A percentile compares a stretch with the other conserved stretches of the same genome.
Evolutionary conservation across 64 coral and sea anemone genomes (phyloP).

Genomic region (Actinia tenebrosa): DNA sequence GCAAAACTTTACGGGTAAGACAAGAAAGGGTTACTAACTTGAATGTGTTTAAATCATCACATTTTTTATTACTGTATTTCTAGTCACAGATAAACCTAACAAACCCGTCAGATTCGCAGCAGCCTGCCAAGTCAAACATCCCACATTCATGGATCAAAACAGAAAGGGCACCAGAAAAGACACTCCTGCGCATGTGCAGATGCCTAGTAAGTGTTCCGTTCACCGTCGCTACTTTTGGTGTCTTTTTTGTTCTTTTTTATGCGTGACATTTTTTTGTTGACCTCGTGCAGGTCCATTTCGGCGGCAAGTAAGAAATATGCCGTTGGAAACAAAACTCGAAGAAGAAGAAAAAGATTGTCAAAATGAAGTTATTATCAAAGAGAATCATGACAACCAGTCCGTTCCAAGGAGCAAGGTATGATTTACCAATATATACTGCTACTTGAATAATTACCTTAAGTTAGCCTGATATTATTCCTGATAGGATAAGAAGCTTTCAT

Average conservation of each 20-base stretch:
- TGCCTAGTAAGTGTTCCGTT: not conserved
- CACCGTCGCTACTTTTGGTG: not conserved
- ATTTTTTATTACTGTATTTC: no score
- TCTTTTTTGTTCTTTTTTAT: not conserved
- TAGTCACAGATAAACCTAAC: not conserved
- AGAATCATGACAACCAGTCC: not conserved
- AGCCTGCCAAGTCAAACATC: not conserved
- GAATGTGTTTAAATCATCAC: no score
- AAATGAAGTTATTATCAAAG: not conserved
- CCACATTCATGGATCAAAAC: not conserved
- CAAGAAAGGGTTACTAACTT: no score
- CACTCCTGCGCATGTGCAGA: constrained; percentile 22
- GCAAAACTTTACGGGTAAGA: no score
- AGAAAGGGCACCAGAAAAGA: not conserved
- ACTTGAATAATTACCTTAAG: no score
- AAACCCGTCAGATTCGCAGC: not conserved
- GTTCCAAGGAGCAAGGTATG: not conserved
- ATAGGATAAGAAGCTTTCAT: no score
- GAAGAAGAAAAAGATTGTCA: not conserved
- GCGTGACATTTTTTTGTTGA: not conserved
- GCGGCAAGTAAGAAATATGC: not conserved
- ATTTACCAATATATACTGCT: not conserved
- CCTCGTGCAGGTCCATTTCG: not conserved
- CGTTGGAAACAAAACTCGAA: not conserved
- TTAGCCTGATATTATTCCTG: no score